Evolutionary conservation across 2,113 vertebrate genomes (phyloP), one percentile per base, ranked within the genome.

Genomic region (Todiramphus chloris): DNA sequence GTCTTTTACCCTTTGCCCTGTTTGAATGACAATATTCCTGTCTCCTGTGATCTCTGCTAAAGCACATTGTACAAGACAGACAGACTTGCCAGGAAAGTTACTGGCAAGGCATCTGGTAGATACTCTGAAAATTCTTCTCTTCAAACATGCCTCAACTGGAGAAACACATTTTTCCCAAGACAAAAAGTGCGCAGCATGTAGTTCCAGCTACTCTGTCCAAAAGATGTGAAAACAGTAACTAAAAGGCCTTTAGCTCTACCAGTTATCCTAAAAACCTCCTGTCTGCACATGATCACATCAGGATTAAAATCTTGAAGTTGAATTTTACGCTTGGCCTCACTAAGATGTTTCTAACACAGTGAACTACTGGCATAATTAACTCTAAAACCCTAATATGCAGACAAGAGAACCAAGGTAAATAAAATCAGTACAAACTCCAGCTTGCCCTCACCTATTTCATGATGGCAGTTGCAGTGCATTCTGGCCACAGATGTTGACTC

Each of bases 81-180:
- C 10, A 72, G 70, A 66, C 7, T 76, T 88, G 79, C 90, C 92
- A 90, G 77, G 35, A 56, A 94, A 87, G 43, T 64, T 56, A 60
- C 31, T 92, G 92, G 88, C 88, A 96, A 53, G 92, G 56, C 33
- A 72, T 72, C 39, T 78, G 35, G 35, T 81, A 83, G 75, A 79
- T 41, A 58, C 7, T 84, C 58, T 84, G n/a, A 91, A 89, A 93
- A 92, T 53, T 75, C 58, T 62, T 81, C 51, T 80, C 62, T 33
- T 92, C n/a, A 63, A 87, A 89, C 56, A 44, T 84, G 94, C 37
- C 88, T 89, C 88, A 89, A 93, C 88, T 44, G 25, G 80, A 82
- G 30, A 75, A 89, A 70, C 16, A 86, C 27, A 35, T 64, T 78
- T 81, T 84, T 87, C 69, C 46, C 72, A 67, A 83, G 31, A 69